These are phyloP conservation scores for Apogon hyalosoma DNA, from an alignment of 2,797 vertebrate species.

Conservation along the genomic window DNA sequence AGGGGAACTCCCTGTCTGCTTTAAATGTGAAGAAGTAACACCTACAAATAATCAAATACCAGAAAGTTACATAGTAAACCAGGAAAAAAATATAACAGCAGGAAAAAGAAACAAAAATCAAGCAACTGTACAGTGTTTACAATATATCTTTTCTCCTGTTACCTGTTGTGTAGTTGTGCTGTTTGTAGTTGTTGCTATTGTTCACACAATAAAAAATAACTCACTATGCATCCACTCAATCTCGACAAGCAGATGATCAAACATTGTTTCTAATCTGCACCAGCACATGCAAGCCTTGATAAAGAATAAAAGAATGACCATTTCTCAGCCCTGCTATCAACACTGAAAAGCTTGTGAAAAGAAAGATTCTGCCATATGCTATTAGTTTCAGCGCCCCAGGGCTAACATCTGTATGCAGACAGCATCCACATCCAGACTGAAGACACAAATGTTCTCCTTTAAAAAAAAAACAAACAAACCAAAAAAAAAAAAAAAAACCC, in stretches of 20 bases:
- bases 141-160: neutral
- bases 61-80: neutral
- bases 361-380: slow-evolving; percentile 57
- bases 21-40: slow-evolving; percentile 1
- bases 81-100: neutral
- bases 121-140: neutral
- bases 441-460: slow-evolving; percentile 50
- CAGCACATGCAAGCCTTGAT: slow-evolving; percentile 10
- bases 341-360: slow-evolving; percentile 41
- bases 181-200: neutral
- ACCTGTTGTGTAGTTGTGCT: neutral
- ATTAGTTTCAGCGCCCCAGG: slow-evolving; percentile 57
- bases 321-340: slow-evolving; percentile 33
- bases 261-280: slow-evolving; percentile 17
- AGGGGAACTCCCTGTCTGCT: neutral
- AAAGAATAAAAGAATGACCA: slow-evolving; percentile 21
- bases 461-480: too few relatives aligned
- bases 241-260: slow-evolving; percentile 16
- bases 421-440: slow-evolving; percentile 48
- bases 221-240: neutral
- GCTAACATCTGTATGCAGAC: slow-evolving; percentile 72
- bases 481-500: too few relatives aligned
- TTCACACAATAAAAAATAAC: neutral
- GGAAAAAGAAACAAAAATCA: neutral
- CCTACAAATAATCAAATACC: neutral